These are phyloP conservation scores for Ephialtes manifestator DNA, from an alignment of 2,888 invertebrate genomes.

Conservation along the genomic window DNA sequence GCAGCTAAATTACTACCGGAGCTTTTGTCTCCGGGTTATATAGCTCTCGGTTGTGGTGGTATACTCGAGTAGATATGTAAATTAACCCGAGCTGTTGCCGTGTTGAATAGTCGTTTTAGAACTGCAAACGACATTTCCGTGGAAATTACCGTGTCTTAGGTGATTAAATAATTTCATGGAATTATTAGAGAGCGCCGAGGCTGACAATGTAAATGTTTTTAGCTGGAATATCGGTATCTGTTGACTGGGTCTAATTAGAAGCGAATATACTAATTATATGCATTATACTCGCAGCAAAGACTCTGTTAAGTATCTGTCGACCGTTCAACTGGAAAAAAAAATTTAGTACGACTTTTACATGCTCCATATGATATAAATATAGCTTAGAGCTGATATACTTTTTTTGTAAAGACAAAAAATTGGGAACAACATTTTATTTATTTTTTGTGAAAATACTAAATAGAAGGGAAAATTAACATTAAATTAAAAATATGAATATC, in stretches of 20 bases:
- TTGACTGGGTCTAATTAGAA: not conserved
- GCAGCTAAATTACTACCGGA: conserved; percentile 10
- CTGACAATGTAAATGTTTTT: conserved; percentile 13
- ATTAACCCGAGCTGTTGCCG: conserved; percentile 20
- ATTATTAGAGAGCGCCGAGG: conserved; percentile 39
- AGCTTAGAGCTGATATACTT: not conserved
- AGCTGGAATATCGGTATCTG: not conserved
- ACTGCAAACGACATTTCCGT: conserved; percentile 53
- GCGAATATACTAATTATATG: conserved; percentile 14
- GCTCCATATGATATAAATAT: not conserved
- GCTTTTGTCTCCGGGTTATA: conserved; percentile 1
- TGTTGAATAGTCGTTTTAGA: conserved; percentile 37
- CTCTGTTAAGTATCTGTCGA: not conserved
- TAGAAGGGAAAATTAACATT: not conserved
- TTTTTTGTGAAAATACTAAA: not conserved
- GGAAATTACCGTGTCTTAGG: conserved; percentile 32
- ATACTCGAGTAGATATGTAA: conserved; percentile 43
- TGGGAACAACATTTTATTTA: too few species aligned
- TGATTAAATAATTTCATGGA: conserved; percentile 52
- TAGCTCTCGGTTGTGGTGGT: not conserved
- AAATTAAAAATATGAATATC: too few species aligned
- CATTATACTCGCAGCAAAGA: not conserved
- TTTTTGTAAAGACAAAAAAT: not conserved
- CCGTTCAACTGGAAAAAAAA: conserved; percentile 27
- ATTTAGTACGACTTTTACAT: not conserved